Base-by-base conservation (phyloP, 2,888 invertebrate species). In the Drosophila vallismaia region DNA sequence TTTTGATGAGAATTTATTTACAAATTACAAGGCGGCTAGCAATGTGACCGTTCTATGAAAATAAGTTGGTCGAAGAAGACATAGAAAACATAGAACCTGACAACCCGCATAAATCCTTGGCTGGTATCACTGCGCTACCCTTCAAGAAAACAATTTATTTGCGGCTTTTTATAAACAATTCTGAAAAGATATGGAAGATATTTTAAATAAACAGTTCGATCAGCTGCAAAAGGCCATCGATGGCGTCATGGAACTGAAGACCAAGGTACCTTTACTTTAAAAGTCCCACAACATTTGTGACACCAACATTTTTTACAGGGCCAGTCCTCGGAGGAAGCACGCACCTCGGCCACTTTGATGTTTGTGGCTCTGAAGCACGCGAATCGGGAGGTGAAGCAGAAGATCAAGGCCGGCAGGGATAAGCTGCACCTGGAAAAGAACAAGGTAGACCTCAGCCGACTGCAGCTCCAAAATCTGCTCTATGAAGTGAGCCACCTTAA, bases 401-500 rank as follows among this genome's bases (percentile, higher is more conserved):
- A 97, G 2, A 95, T 97, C 38, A 95, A 97, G 83, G 94, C 95
- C 69, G 95, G 96, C 0, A 93, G 97, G 53, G 98, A 98, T 91
- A 94, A 94, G 10, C 93, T 98, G 4, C 95, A 95, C 79, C 94
- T 95, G 81, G 97, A 97, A 75, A 98, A 98, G 90, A 95, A 96
- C 84, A 95, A 95, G 77, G 97, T 98, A 0, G 98, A 99, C 88
- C 96, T 96, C 57, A 96, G 96, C 78, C 96, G 98, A 89, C 92
- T 99, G 53, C 96, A 97, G 80, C 93, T 98, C 57, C 98, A 99
- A 92, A 99, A 99, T 92, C 93, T 99, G 53, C 92, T 98, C 4
- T 99, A 99, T 91, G 99, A 99, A 93, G 95, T 97, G 7, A 96
- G 97, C 89, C 98, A 99, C 92, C 93, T 99, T 19, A 96, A 97